A percentile compares a stretch with the other conserved stretches of the same genome.
Evolutionary conservation across 1,140 invertebrate species (phyloP).

Genomic region (Tetragonula clypearis): DNA sequence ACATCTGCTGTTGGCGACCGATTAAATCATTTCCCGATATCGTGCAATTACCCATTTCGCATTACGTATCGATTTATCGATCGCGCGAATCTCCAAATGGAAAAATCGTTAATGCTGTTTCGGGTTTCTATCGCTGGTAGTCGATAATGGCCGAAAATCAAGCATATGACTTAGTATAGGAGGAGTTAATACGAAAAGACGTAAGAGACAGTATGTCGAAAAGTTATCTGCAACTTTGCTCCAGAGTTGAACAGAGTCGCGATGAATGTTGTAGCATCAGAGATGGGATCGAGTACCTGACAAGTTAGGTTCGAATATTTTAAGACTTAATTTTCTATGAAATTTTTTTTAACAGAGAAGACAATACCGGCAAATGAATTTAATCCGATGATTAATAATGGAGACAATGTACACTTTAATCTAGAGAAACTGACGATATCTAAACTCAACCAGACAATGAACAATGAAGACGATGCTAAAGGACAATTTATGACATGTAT

Average conservation of each 20-base stretch:
- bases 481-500: too few relatives aligned
- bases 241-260: neutral
- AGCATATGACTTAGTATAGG: slow-evolving; percentile 34
- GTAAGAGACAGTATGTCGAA: slow-evolving; percentile 37
- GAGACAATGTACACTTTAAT: too few relatives aligned
- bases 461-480: too few relatives aligned
- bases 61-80: slow-evolving; percentile 33
- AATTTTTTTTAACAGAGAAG: too few relatives aligned
- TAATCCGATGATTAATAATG: too few relatives aligned
- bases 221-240: slow-evolving; percentile 28
- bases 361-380: too few relatives aligned
- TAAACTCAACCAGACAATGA: too few relatives aligned
- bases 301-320: too few relatives aligned
- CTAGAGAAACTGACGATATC: too few relatives aligned
- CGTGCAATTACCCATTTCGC: slow-evolving; percentile 17
- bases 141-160: slow-evolving; percentile 19
- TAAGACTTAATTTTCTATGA: too few relatives aligned
- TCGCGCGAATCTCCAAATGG: slow-evolving; percentile 22
- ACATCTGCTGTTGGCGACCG: slow-evolving; percentile 31
- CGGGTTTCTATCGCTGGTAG: slow-evolving; percentile 16
- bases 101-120: slow-evolving; percentile 29
- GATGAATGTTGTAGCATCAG: neutral
- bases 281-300: too few relatives aligned
- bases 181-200: slow-evolving; percentile 33
- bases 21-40: slow-evolving; percentile 32